Base-by-base conservation (phyloP, 2,797 vertebrate genomes). In the Sebastiscus tertius region DNA sequence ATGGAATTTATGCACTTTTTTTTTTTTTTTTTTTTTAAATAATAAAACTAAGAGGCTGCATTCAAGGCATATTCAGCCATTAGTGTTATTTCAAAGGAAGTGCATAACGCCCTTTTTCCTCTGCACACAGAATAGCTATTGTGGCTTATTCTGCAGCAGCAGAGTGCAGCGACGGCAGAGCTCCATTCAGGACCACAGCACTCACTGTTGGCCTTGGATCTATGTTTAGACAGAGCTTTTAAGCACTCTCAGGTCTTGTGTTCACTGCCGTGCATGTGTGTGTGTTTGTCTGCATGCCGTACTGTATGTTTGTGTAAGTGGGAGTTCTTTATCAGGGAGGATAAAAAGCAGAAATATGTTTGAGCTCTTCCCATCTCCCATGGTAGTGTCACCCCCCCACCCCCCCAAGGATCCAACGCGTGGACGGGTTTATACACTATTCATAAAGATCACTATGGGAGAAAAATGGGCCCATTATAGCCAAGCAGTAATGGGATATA, bases 381-480 rank as follows among this genome's bases (percentile, higher is more conserved):
- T 69, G 73, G 83, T 79, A 64, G 72, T 80, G 60, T 84, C 79
- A 66, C 31, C 24, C 1, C 49, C n/a, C 46, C 67, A 16, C 20
- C 3, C 4, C 54, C 4, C 31, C 4, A 59, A 91, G 89, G 90
- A 93, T 85, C 69, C 77, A 62, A 83, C 70, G 62, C 69, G 70
- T 91, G 90, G 86, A 76, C 8, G 66, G 83, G 84, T 95, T 94
- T 93, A 94, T 94, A 83, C 92, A 94, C 92, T 94, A 94, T 94
- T 95, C 91, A 94, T 92, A 94, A 94, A 93, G 87, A 90, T 87
- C 82, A 56, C 79, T 81, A 70, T 83, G 86, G 78, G 65, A 89
- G 91, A 92, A 89, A 92, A 93, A 94, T 89, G 79, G 87, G 63
- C 82, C 92, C 91, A 92, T 95, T 94, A 94, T 92, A 91, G 88